These are phyloP conservation scores for Nemotelus nigrinus DNA, from an alignment of 2,888 invertebrate genomes.

Conservation along the genomic window DNA sequence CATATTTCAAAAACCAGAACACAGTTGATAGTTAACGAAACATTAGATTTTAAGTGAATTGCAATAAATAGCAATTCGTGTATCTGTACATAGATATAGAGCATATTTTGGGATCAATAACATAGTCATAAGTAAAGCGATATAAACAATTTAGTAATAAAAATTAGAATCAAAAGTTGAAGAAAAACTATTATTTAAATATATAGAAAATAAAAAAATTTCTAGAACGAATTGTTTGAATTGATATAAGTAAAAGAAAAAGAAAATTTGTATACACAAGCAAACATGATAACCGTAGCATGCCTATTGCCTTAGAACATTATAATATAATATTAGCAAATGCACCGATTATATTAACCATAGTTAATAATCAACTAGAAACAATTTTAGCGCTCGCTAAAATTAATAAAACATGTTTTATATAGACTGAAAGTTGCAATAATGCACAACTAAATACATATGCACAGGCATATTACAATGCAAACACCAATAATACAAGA, in stretches of 20 bases:
- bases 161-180: too few relatives aligned
- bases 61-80: constrained; percentile 20
- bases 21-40: constrained; percentile 58
- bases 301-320: constrained; percentile 44
- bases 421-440: too few relatives aligned
- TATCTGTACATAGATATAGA: constrained; percentile 38
- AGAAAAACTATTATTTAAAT: too few relatives aligned
- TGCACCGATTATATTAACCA: constrained; percentile 20
- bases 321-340: constrained; percentile 22
- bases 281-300: constrained; percentile 17
- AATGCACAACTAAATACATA: too few relatives aligned
- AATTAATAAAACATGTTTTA: too few relatives aligned
- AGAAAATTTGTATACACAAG: neutral
- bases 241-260: too few relatives aligned
- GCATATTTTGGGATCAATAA: constrained; percentile 47
- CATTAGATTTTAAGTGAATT: constrained; percentile 51
- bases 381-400: too few relatives aligned
- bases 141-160: neutral
- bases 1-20: constrained; percentile 52
- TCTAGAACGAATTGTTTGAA: too few relatives aligned
- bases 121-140: constrained; percentile 18
- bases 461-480: too few relatives aligned
- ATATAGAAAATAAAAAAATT: too few relatives aligned
- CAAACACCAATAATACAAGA: too few relatives aligned
- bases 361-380: too few relatives aligned